phyloP scores from a whole-genome alignment of 1,140 invertebrate species.

The Pseudomyrmex flavicornis region DNA sequence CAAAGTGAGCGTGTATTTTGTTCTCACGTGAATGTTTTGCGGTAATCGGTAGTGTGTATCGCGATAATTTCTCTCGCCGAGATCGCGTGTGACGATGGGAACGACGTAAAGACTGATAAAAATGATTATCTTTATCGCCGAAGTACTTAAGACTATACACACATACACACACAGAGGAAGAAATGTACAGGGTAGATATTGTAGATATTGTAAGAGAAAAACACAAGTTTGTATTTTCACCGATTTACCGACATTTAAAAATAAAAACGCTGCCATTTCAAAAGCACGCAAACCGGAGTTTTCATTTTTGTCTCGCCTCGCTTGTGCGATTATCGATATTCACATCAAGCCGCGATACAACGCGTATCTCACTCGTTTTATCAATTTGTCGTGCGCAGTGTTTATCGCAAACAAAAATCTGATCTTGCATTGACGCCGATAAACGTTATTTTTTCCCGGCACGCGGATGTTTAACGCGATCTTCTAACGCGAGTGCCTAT shows the following conservation, averaged over 20 bases:
- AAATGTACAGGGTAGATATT: slow-evolving; percentile 57
- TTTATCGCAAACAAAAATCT: too few relatives aligned
- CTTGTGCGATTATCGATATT: background rate
- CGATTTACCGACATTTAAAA: slow-evolving; percentile 34
- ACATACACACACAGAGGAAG: background rate
- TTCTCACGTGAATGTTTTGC: background rate
- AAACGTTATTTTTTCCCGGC: too few relatives aligned
- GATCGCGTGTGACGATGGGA: background rate
- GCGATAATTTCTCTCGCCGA: slow-evolving; percentile 16
- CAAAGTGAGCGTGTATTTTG: too few relatives aligned
- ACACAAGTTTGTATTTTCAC: slow-evolving; percentile 53
- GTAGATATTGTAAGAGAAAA: slow-evolving; percentile 39
- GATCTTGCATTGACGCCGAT: background rate
- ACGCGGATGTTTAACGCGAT: too few relatives aligned
- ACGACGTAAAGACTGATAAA: slow-evolving; percentile 59
- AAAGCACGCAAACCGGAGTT: background rate
- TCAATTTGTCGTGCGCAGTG: too few relatives aligned
- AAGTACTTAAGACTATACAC: slow-evolving; percentile 32
- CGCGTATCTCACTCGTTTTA: too few relatives aligned
- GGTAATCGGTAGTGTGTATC: background rate
- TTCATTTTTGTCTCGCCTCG: background rate
- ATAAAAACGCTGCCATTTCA: slow-evolving; percentile 69
- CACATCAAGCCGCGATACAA: background rate
- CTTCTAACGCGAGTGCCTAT: too few relatives aligned
- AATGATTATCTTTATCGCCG: slow-evolving; percentile 27